A percentile compares a stretch with the other conserved stretches of the same genome.
Conservation (phyloP, 2,888 invertebrate species). For the Torymus auratus region DNA sequence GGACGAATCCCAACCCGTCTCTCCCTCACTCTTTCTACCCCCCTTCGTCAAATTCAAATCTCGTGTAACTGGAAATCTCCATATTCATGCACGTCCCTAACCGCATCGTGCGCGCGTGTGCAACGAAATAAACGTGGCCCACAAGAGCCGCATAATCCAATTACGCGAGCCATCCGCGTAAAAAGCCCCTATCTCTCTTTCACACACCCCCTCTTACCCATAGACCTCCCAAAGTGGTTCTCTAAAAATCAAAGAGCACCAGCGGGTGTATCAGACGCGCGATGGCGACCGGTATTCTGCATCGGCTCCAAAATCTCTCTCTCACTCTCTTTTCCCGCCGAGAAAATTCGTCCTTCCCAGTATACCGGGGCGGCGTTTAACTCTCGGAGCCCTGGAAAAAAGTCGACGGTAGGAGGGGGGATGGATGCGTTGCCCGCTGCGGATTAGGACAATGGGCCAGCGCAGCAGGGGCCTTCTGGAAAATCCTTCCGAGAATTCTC, state of each 20-base stretch:
- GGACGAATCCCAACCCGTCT: background rate
- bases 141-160: constrained; percentile 51
- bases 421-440: constrained; percentile 58
- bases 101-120: constrained; percentile 3
- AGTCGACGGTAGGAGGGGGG: constrained; percentile 18
- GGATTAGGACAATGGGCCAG: constrained; percentile 66
- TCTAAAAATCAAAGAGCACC: constrained; percentile 8
- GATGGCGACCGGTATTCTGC: background rate
- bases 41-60: constrained; percentile 28
- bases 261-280: too few relatives aligned
- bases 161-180: constrained; percentile 38
- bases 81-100: constrained; percentile 29
- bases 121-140: constrained; percentile 31
- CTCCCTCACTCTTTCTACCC: background rate
- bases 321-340: too few relatives aligned
- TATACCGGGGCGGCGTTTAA: constrained; percentile 14
- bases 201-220: background rate
- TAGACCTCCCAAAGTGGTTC: constrained; percentile 40
- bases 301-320: background rate
- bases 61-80: constrained; percentile 40
- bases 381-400: constrained; percentile 32
- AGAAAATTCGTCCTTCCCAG: constrained; percentile 33
- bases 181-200: background rate
- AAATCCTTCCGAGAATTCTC: constrained; percentile 73
- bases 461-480: constrained; percentile 62